Conservation (phyloP, 2,888 invertebrate species). For the Sepiola atlantica region DNA sequence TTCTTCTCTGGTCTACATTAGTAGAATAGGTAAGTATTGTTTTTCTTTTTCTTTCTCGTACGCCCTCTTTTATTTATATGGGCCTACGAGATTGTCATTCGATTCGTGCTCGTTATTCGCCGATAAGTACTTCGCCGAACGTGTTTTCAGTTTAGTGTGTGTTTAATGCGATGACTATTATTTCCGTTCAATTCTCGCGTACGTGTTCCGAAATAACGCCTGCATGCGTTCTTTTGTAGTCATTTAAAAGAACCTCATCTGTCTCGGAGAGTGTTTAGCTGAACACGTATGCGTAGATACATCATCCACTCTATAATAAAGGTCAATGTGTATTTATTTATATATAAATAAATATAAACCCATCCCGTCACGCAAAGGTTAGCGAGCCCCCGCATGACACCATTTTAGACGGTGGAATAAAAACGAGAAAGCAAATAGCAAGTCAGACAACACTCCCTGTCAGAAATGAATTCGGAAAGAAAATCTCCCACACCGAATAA, state of each 20-base stretch:
- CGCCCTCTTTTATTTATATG: not conserved
- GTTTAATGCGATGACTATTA: not conserved
- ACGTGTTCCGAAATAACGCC: not conserved
- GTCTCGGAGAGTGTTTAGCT: not conserved
- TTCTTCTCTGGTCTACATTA: not conserved
- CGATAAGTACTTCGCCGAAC: not conserved
- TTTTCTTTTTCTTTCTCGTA: not conserved
- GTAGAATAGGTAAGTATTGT: not conserved
- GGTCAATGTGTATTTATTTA: too few species aligned
- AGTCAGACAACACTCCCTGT: too few species aligned
- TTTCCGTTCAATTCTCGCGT: not conserved
- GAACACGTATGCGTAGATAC: too few species aligned
- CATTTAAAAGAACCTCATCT: not conserved
- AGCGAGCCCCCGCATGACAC: too few species aligned
- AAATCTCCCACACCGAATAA: too few species aligned
- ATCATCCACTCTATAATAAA: too few species aligned
- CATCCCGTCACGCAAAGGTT: too few species aligned
- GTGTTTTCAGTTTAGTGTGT: not conserved
- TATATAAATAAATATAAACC: too few species aligned
- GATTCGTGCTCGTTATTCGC: not conserved
- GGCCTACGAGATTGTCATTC: not conserved
- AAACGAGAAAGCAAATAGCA: too few species aligned
- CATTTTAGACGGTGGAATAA: too few species aligned
- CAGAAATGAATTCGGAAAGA: too few species aligned
- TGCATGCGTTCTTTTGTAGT: not conserved